Percentiles rank a stretch among this genome's conserved stretches.
Conservation (phyloP, 2,797 vertebrate species). For the Gorsachius magnificus region DNA sequence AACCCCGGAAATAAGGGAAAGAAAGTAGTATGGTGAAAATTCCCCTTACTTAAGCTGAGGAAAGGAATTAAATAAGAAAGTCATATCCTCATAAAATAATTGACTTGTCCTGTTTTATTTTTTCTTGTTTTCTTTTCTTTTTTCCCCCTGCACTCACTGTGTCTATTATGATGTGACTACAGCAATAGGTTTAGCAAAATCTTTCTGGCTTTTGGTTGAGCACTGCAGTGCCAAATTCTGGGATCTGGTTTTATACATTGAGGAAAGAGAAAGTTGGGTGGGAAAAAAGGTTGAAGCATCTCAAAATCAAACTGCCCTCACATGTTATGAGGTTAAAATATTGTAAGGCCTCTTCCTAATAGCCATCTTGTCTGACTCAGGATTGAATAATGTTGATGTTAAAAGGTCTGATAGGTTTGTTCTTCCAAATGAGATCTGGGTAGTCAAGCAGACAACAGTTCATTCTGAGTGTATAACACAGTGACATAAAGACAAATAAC, state of each 20-base stretch:
- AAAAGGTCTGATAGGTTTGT: constrained; percentile 3
- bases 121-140: not conserved
- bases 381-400: constrained; percentile 4
- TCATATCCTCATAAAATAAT: not conserved
- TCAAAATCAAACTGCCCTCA: not conserved
- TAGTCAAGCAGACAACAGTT: not conserved
- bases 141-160: accelerated
- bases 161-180: not conserved
- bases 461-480: not conserved
- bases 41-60: not conserved
- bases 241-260: not conserved
- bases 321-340: not conserved
- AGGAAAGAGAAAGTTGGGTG: not conserved
- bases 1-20: not conserved
- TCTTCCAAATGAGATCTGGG: constrained; percentile 15
- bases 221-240: not conserved
- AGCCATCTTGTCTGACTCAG: not conserved
- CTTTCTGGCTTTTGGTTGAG: not conserved
- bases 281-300: not conserved
- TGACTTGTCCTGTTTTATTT: not conserved
- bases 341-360: not conserved
- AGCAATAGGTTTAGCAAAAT: not conserved
- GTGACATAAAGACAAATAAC: constrained; percentile 43
- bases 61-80: not conserved
- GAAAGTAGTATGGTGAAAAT: not conserved